Percentiles rank a stretch among this genome's conserved stretches.
phyloP scores from a whole-genome alignment of 2,113 vertebrate species.

The Aepyceros melampus region DNA sequence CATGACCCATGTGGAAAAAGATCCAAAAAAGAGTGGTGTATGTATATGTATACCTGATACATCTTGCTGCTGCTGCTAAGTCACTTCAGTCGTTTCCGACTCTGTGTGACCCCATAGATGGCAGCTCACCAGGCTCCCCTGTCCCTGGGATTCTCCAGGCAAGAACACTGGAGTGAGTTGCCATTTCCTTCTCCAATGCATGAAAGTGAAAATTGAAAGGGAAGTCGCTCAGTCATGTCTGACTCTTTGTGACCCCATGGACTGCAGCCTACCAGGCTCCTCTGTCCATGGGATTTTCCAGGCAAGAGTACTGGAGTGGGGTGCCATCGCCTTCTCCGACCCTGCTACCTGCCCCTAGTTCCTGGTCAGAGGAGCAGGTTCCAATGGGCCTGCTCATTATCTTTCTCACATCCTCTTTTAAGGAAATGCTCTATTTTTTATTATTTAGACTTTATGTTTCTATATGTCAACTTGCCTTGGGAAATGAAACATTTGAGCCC shows the following conservation, averaged over 20 bases:
- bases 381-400: too few species aligned
- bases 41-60: background rate
- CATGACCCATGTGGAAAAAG: background rate
- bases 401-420: background rate
- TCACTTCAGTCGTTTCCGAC: too few species aligned
- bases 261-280: background rate
- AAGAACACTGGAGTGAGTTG: too few species aligned
- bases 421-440: background rate
- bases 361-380: background rate
- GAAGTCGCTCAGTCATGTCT: fast-evolving
- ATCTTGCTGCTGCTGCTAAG: too few species aligned
- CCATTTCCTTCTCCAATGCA: too few species aligned
- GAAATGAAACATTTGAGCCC: background rate
- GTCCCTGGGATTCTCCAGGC: too few species aligned
- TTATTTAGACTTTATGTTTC: background rate
- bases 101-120: too few species aligned
- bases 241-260: background rate
- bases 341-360: background rate
- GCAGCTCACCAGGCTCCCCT: too few species aligned
- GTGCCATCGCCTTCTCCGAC: too few species aligned
- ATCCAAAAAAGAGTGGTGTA: background rate
- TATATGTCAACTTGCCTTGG: background rate
- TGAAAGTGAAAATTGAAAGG: too few species aligned
- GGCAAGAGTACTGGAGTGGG: too few species aligned
- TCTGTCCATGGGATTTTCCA: too few species aligned